Evolutionary conservation across 1,140 invertebrate genomes (phyloP).

Genomic region (Dufourea novaeangliae): DNA sequence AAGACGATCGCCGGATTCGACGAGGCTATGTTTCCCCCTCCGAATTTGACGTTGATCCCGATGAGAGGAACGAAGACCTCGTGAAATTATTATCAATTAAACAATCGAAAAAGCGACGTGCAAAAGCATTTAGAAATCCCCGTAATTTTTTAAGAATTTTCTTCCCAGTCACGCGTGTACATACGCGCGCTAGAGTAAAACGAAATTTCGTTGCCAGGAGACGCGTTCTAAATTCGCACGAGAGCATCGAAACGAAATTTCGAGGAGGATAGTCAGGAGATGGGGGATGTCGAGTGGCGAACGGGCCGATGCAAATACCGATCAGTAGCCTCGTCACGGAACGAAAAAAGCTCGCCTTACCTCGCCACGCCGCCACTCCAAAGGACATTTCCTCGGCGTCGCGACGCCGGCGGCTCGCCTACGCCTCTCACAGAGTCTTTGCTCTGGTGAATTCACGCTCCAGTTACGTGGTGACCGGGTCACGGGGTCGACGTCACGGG

Average conservation of each 20-base stretch:
- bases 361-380: not conserved
- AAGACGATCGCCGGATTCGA: too few relatives aligned
- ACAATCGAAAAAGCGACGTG: not conserved
- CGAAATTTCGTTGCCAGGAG: not conserved
- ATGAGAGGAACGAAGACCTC: too few relatives aligned
- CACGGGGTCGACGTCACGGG: constrained; percentile 46
- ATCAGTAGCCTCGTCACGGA: constrained; percentile 31
- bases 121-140: too few relatives aligned
- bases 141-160: too few relatives aligned
- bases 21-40: too few relatives aligned
- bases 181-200: too few relatives aligned
- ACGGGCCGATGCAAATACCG: not conserved
- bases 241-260: constrained; percentile 29
- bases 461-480: constrained; percentile 63
- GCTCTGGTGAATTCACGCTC: constrained; percentile 55
- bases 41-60: too few relatives aligned
- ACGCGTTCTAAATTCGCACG: not conserved
- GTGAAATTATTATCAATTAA: too few relatives aligned
- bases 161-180: too few relatives aligned
- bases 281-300: too few relatives aligned
- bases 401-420: constrained; percentile 35
- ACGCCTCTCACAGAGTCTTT: constrained; percentile 29
- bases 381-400: constrained; percentile 47
- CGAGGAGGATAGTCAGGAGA: not conserved
- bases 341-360: not conserved